These are phyloP conservation scores for Acanthococcus lagerstroemiae DNA, from an alignment of 2,888 invertebrate species.

Conservation along the genomic window DNA sequence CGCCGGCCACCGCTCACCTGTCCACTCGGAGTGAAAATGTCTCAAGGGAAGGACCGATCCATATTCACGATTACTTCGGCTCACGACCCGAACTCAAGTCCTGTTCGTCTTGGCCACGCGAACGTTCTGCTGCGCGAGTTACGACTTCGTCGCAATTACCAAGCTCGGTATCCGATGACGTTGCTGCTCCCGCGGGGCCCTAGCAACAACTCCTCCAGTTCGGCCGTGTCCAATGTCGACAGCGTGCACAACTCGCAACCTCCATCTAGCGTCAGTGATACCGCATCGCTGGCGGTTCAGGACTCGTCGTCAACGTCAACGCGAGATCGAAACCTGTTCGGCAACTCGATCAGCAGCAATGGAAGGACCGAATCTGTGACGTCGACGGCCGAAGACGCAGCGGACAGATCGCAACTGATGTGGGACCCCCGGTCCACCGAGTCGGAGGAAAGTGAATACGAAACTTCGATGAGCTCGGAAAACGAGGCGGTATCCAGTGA, in stretches of 20 bases:
- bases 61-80: constrained; percentile 21
- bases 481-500: too few relatives aligned
- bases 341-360: not conserved
- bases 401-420: not conserved
- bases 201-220: not conserved
- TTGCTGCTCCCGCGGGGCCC: constrained; percentile 7
- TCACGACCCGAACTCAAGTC: constrained; percentile 19
- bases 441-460: not conserved
- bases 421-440: not conserved
- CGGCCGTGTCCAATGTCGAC: too few relatives aligned
- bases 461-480: not conserved
- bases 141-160: constrained; percentile 13
- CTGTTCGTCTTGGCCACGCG: constrained; percentile 9
- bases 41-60: constrained; percentile 21
- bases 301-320: too few relatives aligned
- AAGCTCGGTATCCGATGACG: constrained; percentile 10
- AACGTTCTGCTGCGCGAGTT: constrained; percentile 14
- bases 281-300: not conserved
- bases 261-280: not conserved
- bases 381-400: not conserved
- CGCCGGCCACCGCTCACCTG: too few relatives aligned
- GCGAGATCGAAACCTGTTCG: too few relatives aligned
- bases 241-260: not conserved
- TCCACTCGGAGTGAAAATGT: constrained; percentile 5
- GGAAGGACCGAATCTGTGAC: not conserved